Conservation (phyloP, 2,113 vertebrate genomes). For the Rhea pennata region DNA sequence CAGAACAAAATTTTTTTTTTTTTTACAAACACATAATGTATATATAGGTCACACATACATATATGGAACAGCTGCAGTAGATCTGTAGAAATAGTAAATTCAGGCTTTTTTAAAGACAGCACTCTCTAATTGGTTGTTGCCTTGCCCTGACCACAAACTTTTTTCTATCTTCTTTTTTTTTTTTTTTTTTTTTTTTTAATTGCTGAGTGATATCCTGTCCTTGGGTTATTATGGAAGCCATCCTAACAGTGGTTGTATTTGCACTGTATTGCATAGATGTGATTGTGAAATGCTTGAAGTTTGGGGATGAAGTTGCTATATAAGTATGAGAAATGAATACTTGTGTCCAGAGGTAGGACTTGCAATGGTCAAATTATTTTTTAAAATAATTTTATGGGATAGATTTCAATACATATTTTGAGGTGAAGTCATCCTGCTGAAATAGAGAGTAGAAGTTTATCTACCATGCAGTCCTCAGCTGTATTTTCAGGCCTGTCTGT, state of each 20-base stretch:
- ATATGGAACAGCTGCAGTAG: not conserved
- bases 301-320: not conserved
- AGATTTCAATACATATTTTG: not conserved
- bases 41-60: not conserved
- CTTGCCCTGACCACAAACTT: not conserved
- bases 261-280: not conserved
- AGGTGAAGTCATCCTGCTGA: not conserved
- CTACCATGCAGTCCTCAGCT: not conserved
- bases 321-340: conserved; percentile 41
- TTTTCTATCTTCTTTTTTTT: too few species aligned
- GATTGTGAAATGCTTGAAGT: not conserved
- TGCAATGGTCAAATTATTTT: conserved; percentile 1
- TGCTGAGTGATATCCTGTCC: not conserved
- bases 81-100: not conserved
- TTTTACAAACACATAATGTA: not conserved
- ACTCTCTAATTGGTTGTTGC: not conserved
- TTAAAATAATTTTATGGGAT: not conserved
- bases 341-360: not conserved
- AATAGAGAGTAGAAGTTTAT: not conserved
- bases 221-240: conserved; percentile 14
- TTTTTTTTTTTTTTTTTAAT: not conserved
- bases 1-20: not conserved
- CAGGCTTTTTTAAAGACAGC: not conserved
- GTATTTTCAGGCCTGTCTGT: not conserved
- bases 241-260: not conserved